phyloP scores from a whole-genome alignment of 2,797 vertebrate genomes.

The Zenarchopterus dispar region DNA sequence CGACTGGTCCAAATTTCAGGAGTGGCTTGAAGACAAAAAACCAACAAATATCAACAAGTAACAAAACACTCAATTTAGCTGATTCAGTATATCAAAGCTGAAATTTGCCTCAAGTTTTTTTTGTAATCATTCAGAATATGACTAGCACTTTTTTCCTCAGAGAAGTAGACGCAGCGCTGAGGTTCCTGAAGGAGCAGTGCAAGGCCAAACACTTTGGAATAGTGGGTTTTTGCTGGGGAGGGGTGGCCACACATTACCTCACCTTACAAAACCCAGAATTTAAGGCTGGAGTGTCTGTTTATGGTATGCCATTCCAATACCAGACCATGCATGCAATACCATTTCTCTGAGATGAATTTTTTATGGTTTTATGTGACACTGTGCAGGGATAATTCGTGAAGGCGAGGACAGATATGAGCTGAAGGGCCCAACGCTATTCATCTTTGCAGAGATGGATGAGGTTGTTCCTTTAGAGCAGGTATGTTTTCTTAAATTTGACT shows the following conservation, averaged over 20 bases:
- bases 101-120: neutral
- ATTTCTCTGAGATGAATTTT: neutral
- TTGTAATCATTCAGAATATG: neutral
- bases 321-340: neutral
- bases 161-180: constrained; percentile 80
- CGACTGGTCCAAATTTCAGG: constrained; percentile 80
- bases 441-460: constrained; percentile 85
- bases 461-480: constrained; percentile 85
- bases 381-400: constrained; percentile 81
- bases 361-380: neutral
- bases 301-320: constrained; percentile 56
- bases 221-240: constrained; percentile 87
- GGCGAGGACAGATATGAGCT: constrained; percentile 76
- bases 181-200: constrained; percentile 81
- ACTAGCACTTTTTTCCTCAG: constrained; percentile 50
- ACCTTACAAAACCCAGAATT: constrained; percentile 79
- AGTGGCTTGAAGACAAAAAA: constrained; percentile 83
- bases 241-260: constrained; percentile 79
- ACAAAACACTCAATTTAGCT: neutral
- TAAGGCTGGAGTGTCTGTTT: constrained; percentile 83
- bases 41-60: constrained; percentile 85
- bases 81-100: neutral
- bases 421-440: constrained; percentile 84
- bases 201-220: constrained; percentile 72
- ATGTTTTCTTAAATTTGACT: neutral